phyloP scores from a whole-genome alignment of 1,140 invertebrate genomes.

The Orius insidiosus region DNA sequence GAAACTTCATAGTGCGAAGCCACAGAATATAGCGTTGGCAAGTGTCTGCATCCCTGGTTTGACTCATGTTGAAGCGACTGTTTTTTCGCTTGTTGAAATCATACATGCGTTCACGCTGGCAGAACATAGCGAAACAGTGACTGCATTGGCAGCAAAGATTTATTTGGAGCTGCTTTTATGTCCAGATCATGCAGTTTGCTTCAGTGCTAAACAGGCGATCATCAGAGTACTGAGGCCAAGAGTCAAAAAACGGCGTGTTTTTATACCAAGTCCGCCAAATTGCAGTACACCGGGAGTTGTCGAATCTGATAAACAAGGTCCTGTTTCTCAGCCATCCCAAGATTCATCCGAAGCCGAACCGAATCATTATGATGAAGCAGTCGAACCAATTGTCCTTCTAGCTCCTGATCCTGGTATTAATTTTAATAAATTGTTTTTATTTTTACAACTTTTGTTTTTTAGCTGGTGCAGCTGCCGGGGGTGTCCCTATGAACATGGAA shows the following conservation, averaged over 20 bases:
- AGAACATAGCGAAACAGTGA: constrained; percentile 39
- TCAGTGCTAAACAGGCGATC: constrained; percentile 74
- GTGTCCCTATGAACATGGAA: constrained; percentile 25
- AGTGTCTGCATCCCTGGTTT: constrained; percentile 69
- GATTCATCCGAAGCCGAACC: constrained; percentile 27
- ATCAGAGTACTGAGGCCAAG: constrained; percentile 64
- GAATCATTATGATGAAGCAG: constrained; percentile 32
- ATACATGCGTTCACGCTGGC: constrained; percentile 72
- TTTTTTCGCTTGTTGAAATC: constrained; percentile 78
- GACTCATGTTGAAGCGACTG: constrained; percentile 67
- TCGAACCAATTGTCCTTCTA: constrained; percentile 32
- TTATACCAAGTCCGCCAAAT: constrained; percentile 62
- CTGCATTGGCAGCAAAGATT: constrained; percentile 40
- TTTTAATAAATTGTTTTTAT: too few relatives aligned
- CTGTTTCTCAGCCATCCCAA: constrained; percentile 24
- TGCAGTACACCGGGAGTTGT: constrained; percentile 34
- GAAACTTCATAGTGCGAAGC: constrained; percentile 45
- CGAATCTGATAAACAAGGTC: constrained; percentile 27
- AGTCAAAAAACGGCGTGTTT: constrained; percentile 53
- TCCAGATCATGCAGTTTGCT: constrained; percentile 64
- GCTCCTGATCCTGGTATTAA: constrained; percentile 21
- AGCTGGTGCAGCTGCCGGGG: constrained; percentile 20
- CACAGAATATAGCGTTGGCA: constrained; percentile 52
- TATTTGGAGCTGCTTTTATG: constrained; percentile 60
- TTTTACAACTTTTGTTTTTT: too few relatives aligned